Conservation (phyloP, 2,888 invertebrate species). For the Idaea straminata region DNA sequence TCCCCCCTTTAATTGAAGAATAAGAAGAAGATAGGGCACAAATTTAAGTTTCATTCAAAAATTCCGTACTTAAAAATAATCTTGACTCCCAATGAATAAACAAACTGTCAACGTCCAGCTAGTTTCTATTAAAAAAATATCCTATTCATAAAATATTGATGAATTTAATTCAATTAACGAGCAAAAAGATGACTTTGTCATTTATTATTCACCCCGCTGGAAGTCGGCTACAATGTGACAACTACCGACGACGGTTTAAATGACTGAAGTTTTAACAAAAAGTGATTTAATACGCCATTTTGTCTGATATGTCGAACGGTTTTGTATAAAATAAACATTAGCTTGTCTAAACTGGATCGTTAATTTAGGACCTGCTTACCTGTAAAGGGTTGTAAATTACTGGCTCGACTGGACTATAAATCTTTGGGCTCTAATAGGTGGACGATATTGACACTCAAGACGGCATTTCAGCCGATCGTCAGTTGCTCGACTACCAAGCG, state of each 20-base stretch:
- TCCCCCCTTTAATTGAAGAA: too few relatives aligned
- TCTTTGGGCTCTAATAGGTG: background rate
- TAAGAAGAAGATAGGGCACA: too few relatives aligned
- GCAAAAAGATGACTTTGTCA: conserved; percentile 1
- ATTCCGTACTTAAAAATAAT: background rate
- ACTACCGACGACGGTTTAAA: conserved; percentile 12
- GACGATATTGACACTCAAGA: background rate
- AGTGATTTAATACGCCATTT: conserved; percentile 3
- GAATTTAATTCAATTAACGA: conserved; percentile 4
- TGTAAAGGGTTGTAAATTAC: conserved; percentile 5
- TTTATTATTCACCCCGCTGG: conserved; percentile 5
- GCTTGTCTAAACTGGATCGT: background rate
- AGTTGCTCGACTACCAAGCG: background rate
- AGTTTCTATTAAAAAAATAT: background rate
- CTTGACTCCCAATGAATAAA: background rate
- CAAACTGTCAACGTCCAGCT: background rate
- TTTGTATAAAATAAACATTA: conserved; percentile 6
- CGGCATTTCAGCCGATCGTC: background rate
- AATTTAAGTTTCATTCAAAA: too few relatives aligned
- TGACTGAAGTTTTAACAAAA: conserved; percentile 6
- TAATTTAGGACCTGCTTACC: background rate
- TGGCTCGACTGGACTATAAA: conserved; percentile 1
- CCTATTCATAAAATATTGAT: conserved; percentile 1
- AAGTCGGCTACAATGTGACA: conserved; percentile 11
- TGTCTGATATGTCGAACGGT: background rate